Conservation (phyloP, 2,113 vertebrate genomes). For the Phaetusa simplex region DNA sequence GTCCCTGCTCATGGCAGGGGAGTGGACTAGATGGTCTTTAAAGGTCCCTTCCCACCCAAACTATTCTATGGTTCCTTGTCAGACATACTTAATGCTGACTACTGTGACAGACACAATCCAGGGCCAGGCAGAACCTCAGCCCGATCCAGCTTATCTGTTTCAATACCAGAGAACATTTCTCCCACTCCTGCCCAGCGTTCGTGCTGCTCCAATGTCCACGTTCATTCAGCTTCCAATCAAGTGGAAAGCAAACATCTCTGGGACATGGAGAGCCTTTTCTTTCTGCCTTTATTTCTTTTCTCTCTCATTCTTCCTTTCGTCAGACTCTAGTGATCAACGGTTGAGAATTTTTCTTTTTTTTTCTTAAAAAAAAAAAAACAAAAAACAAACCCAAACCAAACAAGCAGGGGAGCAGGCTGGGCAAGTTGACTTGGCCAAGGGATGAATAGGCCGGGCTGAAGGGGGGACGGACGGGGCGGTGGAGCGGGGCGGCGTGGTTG, state of each 20-base stretch:
- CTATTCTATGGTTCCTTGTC: neutral
- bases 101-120: accelerated
- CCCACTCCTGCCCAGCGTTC: accelerated
- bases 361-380: neutral
- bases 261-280: conserved; percentile 16
- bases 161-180: neutral
- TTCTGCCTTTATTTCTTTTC: neutral
- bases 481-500: conserved; percentile 69
- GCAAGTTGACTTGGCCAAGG: neutral
- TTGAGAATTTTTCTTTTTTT: neutral
- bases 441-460: conserved; percentile 67
- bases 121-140: neutral
- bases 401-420: accelerated
- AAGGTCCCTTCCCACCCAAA: neutral
- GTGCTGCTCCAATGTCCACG: accelerated
- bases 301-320: neutral
- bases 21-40: neutral
- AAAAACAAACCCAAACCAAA: neutral
- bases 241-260: conserved; percentile 57
- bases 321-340: neutral
- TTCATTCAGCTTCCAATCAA: neutral
- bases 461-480: conserved; percentile 52
- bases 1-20: neutral
- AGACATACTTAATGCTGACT: neutral
- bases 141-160: neutral